Percentiles rank a stretch among this genome's conserved stretches.
Conservation (phyloP, 2,797 vertebrate genomes). For the Lindbergichthys nudifrons region DNA sequence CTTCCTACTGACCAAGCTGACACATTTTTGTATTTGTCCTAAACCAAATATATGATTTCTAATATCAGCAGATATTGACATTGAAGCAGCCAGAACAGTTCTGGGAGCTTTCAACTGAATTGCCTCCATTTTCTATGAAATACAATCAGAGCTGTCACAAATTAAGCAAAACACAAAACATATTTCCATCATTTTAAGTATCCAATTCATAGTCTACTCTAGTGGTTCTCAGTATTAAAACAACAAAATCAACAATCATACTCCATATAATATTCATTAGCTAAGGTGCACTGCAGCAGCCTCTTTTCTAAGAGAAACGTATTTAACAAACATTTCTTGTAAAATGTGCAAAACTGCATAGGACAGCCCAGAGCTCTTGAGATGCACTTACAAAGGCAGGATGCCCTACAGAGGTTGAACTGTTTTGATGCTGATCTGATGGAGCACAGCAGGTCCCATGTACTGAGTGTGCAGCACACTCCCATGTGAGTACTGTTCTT, state of each 20-base stretch:
- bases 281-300: not conserved
- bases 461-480: conserved; percentile 14
- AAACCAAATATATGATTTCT: not conserved
- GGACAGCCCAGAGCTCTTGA: conserved; percentile 18
- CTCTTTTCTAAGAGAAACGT: conserved; percentile 2
- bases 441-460: conserved; percentile 29
- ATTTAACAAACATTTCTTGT: conserved; percentile 5
- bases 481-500: conserved; percentile 23
- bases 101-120: not conserved
- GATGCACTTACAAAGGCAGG: conserved; percentile 25
- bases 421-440: conserved; percentile 36
- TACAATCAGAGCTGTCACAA: not conserved
- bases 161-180: not conserved
- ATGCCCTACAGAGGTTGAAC: conserved; percentile 38
- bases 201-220: not conserved
- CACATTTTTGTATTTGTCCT: not conserved
- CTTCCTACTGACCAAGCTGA: not conserved
- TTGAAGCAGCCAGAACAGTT: not conserved
- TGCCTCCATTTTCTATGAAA: not conserved
- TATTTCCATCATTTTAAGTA: not conserved
- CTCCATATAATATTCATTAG: conserved; percentile 25
- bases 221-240: not conserved
- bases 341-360: conserved; percentile 11
- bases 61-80: not conserved
- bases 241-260: not conserved